Evolutionary conservation across 2,113 vertebrate species (phyloP).

Genomic region (Ciconia boyciana): DNA sequence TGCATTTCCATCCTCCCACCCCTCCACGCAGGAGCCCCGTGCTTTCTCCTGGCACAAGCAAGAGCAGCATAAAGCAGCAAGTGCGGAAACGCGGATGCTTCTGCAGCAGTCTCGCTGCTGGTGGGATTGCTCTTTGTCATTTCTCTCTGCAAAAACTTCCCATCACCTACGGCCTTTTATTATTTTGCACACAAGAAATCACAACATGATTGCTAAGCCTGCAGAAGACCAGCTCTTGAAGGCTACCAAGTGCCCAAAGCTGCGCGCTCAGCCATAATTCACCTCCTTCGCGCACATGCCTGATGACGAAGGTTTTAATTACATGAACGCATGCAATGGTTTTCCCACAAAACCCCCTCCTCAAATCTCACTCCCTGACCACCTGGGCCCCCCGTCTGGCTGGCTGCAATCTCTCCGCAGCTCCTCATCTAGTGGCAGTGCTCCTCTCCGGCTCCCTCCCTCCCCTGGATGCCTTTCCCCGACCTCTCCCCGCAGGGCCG

Average conservation of each 20-base stretch:
- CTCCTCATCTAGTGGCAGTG: background rate
- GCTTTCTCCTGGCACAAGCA: fast-evolving
- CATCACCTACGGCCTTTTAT: background rate
- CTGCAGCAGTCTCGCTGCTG: background rate
- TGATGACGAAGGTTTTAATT: background rate
- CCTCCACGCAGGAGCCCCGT: background rate
- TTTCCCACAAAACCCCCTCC: background rate
- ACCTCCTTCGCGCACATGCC: fast-evolving
- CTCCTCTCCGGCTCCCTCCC: background rate
- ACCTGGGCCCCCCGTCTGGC: background rate
- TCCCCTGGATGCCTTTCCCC: background rate
- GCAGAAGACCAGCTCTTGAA: background rate
- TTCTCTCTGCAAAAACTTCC: background rate
- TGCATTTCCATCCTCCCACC: background rate
- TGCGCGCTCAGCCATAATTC: fast-evolving
- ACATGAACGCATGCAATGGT: fast-evolving
- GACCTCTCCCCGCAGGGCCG: background rate
- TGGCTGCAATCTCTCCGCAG: background rate
- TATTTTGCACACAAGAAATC: background rate
- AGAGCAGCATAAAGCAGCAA: background rate
- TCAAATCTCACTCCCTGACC: background rate
- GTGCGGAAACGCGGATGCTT: fast-evolving
- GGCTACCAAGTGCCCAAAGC: background rate
- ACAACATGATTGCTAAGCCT: background rate
- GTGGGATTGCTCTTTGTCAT: background rate